Percentiles rank a stretch among this genome's conserved stretches.
Evolutionary conservation across 92 coral and sea anemone species (phyloP).

Genomic region (Palythoa grandis): DNA sequence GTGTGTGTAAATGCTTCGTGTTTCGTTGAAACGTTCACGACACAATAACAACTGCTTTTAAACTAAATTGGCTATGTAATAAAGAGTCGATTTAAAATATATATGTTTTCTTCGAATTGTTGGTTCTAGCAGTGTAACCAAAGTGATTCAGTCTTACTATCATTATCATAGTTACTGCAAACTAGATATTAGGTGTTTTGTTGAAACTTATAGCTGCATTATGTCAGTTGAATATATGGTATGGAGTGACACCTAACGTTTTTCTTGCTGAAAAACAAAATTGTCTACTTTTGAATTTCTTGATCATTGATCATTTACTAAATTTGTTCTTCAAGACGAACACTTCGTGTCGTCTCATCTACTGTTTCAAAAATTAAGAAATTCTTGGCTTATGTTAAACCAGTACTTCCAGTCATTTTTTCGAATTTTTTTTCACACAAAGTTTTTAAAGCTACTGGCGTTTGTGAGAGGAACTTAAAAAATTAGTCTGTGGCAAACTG

Average conservation of each 20-base stretch:
- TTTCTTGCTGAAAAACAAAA: no score
- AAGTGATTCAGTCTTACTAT: background rate
- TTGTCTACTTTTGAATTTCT: no score
- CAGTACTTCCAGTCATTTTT: background rate
- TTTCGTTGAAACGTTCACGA: background rate
- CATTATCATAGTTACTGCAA: background rate
- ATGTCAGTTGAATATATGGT: no score
- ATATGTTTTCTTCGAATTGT: background rate
- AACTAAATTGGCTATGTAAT: background rate
- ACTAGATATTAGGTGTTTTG: background rate
- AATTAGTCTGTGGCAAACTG: no score
- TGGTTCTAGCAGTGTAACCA: background rate
- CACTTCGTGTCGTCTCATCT: no score
- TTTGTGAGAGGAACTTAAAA: no score
- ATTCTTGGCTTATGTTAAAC: background rate
- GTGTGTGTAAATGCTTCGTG: background rate
- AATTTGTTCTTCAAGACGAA: no score
- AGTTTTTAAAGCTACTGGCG: background rate
- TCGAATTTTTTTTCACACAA: no score
- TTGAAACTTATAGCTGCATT: no score
- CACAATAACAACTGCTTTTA: slow-evolving; percentile 14
- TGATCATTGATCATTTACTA: no score
- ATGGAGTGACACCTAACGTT: no score
- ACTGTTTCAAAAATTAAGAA: no score
- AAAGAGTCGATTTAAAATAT: slow-evolving; percentile 1